These are phyloP conservation scores for Petrolisthes manimaculis DNA, from an alignment of 2,888 invertebrate species.

Conservation along the genomic window DNA sequence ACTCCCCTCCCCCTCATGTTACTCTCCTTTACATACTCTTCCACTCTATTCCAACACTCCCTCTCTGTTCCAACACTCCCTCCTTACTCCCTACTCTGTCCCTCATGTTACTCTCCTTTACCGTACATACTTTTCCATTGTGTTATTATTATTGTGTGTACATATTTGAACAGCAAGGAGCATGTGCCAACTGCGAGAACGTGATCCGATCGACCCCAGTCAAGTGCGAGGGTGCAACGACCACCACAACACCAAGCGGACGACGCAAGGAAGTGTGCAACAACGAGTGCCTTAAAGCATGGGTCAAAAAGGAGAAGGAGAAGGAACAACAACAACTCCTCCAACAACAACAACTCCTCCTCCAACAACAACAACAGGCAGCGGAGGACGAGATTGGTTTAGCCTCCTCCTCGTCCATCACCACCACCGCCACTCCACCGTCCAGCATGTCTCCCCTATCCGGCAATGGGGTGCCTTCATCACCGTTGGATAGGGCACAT, in stretches of 20 bases:
- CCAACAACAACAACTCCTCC: neutral
- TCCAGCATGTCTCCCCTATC: conserved; percentile 53
- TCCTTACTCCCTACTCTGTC: too few species aligned
- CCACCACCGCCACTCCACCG: conserved; percentile 31
- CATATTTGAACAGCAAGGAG: conserved; percentile 74
- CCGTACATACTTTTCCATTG: too few species aligned
- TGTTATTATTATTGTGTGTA: neutral
- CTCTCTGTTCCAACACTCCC: too few species aligned
- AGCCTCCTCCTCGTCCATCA: conserved; percentile 35
- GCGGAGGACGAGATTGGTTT: conserved; percentile 41
- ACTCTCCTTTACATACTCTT: too few species aligned
- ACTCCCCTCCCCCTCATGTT: too few species aligned
- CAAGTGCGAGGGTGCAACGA: conserved; percentile 69
- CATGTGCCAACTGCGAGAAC: conserved; percentile 89
- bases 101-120: neutral
- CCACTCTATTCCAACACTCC: too few species aligned
- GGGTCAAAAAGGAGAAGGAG: conserved; percentile 75
- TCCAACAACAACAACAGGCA: neutral
- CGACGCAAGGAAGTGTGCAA: conserved; percentile 87
- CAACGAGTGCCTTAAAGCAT: conserved; percentile 84
- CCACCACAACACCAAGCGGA: conserved; percentile 70
- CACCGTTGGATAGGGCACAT: conserved; percentile 42
- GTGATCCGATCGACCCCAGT: conserved; percentile 84
- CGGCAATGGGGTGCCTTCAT: conserved; percentile 42
- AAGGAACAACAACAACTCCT: conserved; percentile 24